Evolutionary conservation across 1,140 invertebrate genomes (phyloP).

Genomic region (Pachyrhynchus sulphureomaculatus): DNA sequence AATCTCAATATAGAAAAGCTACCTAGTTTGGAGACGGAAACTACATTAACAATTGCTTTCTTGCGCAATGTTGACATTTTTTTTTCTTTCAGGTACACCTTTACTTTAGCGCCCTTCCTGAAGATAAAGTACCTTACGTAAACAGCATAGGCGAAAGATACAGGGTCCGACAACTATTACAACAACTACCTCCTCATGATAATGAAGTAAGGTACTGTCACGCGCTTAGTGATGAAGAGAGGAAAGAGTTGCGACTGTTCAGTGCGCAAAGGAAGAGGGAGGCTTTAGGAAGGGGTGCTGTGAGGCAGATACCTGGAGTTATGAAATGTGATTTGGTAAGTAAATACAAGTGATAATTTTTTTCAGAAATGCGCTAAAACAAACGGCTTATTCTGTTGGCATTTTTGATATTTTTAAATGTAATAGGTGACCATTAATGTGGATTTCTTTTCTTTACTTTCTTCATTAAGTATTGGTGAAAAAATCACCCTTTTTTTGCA

Average conservation of each 20-base stretch:
- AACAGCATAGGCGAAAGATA: conserved; percentile 95
- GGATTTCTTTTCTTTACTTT: no score
- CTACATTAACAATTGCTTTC: no score
- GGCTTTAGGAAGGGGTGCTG: conserved; percentile 87
- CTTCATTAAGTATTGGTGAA: no score
- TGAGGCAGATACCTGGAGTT: conserved; percentile 72
- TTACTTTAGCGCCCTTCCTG: conserved; percentile 92
- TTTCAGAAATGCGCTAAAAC: no score
- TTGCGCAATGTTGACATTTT: no score
- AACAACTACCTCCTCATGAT: conserved; percentile 94
- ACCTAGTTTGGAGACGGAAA: no score
- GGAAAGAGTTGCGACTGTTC: conserved; percentile 89
- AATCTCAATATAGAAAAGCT: no score
- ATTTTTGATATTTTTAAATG: no score
- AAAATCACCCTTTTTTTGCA: no score
- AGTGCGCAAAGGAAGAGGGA: conserved; percentile 90
- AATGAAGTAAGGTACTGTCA: conserved; percentile 87
- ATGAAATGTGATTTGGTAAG: conserved; percentile 77
- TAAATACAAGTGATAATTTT: no score
- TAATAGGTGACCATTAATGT: no score
- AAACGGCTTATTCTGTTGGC: no score
- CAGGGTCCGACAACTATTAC: conserved; percentile 88
- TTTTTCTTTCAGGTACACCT: conserved; percentile 82
- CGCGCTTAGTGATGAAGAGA: conserved; percentile 86
- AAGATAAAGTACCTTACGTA: conserved; percentile 96